Conservation (phyloP, 2,797 vertebrate species). For the Pangasius sanitwongsei region DNA sequence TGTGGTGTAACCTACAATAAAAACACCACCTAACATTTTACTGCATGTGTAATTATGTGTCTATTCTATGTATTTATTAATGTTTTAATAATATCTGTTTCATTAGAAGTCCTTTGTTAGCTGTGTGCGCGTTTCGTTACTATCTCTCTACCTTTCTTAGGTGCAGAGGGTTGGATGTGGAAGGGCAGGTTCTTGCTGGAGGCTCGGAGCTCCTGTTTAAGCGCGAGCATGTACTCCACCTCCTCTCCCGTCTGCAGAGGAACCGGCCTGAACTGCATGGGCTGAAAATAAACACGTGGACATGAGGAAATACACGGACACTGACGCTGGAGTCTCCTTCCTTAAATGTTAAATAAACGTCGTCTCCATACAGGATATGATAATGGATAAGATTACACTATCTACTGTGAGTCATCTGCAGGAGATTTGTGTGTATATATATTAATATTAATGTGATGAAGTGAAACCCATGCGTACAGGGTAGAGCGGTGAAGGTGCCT, state of each 20-base stretch:
- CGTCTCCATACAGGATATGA: too few species aligned
- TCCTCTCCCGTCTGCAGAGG: conserved; percentile 79
- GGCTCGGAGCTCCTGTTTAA: conserved; percentile 81
- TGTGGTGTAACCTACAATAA: not conserved
- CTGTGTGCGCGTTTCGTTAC: not conserved
- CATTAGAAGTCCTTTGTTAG: not conserved
- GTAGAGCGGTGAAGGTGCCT: conserved; percentile 56
- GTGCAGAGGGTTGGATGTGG: conserved; percentile 73
- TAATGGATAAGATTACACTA: not conserved
- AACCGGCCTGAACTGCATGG: conserved; percentile 74
- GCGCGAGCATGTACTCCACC: conserved; percentile 79
- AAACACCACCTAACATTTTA: not conserved
- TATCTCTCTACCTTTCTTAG: conserved; percentile 72
- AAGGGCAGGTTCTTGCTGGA: conserved; percentile 79
- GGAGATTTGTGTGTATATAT: too few species aligned
- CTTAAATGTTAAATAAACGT: not conserved
- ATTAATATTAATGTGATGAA: too few species aligned
- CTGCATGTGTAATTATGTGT: not conserved
- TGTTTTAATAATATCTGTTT: not conserved
- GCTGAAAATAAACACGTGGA: conserved; percentile 56
- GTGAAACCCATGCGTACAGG: conserved; percentile 44
- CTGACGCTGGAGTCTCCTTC: not conserved
- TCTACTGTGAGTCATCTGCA: not conserved
- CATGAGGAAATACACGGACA: not conserved
- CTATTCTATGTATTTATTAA: not conserved